These are phyloP conservation scores for Trissolcus basalis DNA, from an alignment of 1,140 invertebrate species.

Conservation along the genomic window DNA sequence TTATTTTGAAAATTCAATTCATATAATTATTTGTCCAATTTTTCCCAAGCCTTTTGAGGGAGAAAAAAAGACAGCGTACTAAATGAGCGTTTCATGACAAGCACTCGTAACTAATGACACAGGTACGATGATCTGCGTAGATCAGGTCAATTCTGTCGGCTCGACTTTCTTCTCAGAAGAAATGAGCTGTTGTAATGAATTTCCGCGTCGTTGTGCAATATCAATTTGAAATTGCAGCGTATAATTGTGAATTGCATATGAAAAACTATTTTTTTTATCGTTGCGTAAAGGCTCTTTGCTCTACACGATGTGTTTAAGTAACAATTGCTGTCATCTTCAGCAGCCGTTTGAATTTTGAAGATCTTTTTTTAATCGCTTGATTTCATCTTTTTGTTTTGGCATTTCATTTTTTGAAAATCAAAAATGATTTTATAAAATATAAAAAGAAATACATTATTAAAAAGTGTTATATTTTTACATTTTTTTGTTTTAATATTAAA, in stretches of 20 bases:
- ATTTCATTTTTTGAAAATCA: too few relatives aligned
- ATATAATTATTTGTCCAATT: too few relatives aligned
- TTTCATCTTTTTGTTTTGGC: too few relatives aligned
- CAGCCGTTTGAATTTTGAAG: background rate
- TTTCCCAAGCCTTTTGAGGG: background rate
- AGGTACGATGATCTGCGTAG: conserved; percentile 26
- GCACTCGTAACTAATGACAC: conserved; percentile 14
- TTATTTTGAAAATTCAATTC: too few relatives aligned
- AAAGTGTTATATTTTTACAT: too few relatives aligned
- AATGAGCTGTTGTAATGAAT: conserved; percentile 33
- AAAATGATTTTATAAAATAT: too few relatives aligned
- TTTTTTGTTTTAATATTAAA: too few relatives aligned
- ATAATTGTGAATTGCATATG: conserved; percentile 34
- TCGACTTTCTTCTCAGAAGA: conserved; percentile 37
- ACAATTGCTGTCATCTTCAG: background rate
- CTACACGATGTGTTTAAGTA: background rate
- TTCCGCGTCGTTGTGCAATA: conserved; percentile 45
- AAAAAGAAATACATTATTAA: too few relatives aligned
- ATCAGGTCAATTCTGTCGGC: conserved; percentile 19
- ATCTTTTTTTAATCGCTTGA: background rate
- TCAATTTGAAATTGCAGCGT: conserved; percentile 38
- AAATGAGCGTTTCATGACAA: too few relatives aligned
- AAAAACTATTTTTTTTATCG: conserved; percentile 20
- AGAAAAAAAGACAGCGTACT: too few relatives aligned
- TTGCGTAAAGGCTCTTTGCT: conserved; percentile 11